These are phyloP conservation scores for Folsomia candida DNA, from an alignment of 2,888 invertebrate genomes.

Conservation along the genomic window DNA sequence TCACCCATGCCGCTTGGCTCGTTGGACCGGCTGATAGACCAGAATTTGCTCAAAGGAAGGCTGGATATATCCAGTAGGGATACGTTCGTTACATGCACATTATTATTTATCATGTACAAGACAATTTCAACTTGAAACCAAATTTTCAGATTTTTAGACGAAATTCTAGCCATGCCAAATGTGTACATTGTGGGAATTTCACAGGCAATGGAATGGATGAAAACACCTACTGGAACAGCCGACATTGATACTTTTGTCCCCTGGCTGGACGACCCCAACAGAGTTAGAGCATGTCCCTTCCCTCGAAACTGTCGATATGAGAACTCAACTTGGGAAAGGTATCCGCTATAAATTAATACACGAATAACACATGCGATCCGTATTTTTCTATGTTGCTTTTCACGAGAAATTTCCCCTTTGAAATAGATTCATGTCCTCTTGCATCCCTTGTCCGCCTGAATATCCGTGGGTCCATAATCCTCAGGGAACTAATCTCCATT, in stretches of 20 bases:
- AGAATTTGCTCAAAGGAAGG: conserved; percentile 53
- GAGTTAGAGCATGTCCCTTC: conserved; percentile 9
- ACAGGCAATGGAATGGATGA: conserved; percentile 62
- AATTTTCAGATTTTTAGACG: conserved; percentile 59
- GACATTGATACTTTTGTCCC: conserved; percentile 52
- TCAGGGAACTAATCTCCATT: conserved; percentile 53
- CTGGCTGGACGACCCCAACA: conserved; percentile 50
- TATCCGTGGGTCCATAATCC: conserved; percentile 64
- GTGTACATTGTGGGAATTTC: conserved; percentile 61
- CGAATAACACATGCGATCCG: background rate
- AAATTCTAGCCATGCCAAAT: conserved; percentile 59
- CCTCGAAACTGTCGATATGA: conserved; percentile 21
- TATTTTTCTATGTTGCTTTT: background rate
- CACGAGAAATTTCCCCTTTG: background rate
- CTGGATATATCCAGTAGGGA: conserved; percentile 57
- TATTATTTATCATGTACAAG: background rate
- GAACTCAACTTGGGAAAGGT: conserved; percentile 20
- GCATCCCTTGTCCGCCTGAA: conserved; percentile 57
- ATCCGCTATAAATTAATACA: background rate
- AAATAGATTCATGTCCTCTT: conserved; percentile 58
- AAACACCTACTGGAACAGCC: conserved; percentile 58
- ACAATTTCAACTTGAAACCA: background rate
- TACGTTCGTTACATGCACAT: too few species aligned
- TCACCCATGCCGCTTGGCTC: conserved; percentile 67
- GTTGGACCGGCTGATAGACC: conserved; percentile 39